A percentile compares a stretch with the other conserved stretches of the same genome.
Evolutionary conservation across 1,140 invertebrate genomes (phyloP).

Genomic region (Drosophila oshimai): DNA sequence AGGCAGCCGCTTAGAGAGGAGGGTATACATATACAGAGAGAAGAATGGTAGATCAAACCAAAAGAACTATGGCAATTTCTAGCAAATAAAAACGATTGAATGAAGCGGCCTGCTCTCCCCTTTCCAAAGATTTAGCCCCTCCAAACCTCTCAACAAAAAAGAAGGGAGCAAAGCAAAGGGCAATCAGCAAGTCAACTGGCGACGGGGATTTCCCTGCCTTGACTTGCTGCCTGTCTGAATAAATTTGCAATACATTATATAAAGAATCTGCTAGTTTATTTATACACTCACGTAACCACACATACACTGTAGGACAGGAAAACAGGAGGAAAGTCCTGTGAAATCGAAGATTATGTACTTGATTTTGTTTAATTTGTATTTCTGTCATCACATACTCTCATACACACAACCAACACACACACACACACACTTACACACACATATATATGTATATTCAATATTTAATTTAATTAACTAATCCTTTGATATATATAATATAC

Average conservation of each 20-base stretch:
- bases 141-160: not conserved
- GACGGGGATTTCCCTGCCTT: not conserved
- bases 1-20: too few relatives aligned
- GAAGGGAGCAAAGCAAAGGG: not conserved
- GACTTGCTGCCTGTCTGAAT: not conserved
- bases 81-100: slow-evolving; percentile 52
- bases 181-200: not conserved
- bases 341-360: slow-evolving; percentile 21
- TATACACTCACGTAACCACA: slow-evolving; percentile 4
- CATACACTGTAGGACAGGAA: not conserved
- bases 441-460: slow-evolving; percentile 23
- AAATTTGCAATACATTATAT: slow-evolving; percentile 31
- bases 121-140: slow-evolving; percentile 31
- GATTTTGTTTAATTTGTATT: slow-evolving; percentile 37
- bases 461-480: slow-evolving; percentile 34
- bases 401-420: slow-evolving; percentile 24
- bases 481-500: slow-evolving; percentile 34
- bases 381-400: slow-evolving; percentile 15
- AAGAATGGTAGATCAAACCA: slow-evolving; percentile 19
- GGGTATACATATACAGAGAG: not conserved
- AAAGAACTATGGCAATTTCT: slow-evolving; percentile 35
- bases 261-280: slow-evolving; percentile 46
- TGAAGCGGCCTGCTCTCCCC: slow-evolving; percentile 13
- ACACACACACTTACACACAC: slow-evolving; percentile 11
- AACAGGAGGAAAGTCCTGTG: not conserved